Evolutionary conservation across 2,888 invertebrate species (phyloP).

Genomic region (Megalurothrips usitatus): DNA sequence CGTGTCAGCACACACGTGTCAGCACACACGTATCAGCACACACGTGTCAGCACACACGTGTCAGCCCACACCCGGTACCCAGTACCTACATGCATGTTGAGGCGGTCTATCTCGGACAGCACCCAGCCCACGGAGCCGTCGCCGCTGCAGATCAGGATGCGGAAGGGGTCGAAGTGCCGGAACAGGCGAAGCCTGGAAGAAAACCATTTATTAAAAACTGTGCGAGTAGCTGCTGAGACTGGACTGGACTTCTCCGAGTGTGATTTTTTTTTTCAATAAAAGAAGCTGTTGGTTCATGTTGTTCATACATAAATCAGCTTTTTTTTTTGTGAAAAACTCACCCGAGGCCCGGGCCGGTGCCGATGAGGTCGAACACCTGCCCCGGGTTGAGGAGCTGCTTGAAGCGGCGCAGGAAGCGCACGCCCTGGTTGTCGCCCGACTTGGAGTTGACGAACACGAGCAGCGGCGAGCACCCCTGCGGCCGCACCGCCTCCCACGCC

Average conservation of each 20-base stretch:
- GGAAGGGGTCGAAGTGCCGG: conserved; percentile 90
- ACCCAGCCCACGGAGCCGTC: conserved; percentile 99
- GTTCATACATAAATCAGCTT: too few species aligned
- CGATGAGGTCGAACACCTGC: conserved; percentile 95
- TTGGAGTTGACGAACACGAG: conserved; percentile 97
- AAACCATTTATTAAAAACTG: conserved; percentile 29
- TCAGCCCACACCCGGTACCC: too few species aligned
- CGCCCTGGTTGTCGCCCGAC: conserved; percentile 96
- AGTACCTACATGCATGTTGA: conserved; percentile 86
- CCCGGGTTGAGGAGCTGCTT: conserved; percentile 94
- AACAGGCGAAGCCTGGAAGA: conserved; percentile 70
- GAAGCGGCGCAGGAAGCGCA: conserved; percentile 90
- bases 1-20: too few species aligned
- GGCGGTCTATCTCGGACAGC: conserved; percentile 88
- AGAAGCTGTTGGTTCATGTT: neutral
- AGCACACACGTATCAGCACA: too few species aligned
- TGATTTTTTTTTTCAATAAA: too few species aligned
- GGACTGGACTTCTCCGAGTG: too few species aligned
- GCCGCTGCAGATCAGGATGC: conserved; percentile 94
- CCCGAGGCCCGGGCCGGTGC: conserved; percentile 75
- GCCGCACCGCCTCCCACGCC: conserved; percentile 81
- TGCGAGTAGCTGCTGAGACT: too few species aligned
- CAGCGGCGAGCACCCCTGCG: conserved; percentile 66
- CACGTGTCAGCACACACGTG: too few species aligned
- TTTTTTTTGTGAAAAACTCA: conserved; percentile 49